Percentiles rank a stretch among this genome's conserved stretches.
Conservation (phyloP, 2,113 vertebrate genomes). For the Mustela nigripes region DNA sequence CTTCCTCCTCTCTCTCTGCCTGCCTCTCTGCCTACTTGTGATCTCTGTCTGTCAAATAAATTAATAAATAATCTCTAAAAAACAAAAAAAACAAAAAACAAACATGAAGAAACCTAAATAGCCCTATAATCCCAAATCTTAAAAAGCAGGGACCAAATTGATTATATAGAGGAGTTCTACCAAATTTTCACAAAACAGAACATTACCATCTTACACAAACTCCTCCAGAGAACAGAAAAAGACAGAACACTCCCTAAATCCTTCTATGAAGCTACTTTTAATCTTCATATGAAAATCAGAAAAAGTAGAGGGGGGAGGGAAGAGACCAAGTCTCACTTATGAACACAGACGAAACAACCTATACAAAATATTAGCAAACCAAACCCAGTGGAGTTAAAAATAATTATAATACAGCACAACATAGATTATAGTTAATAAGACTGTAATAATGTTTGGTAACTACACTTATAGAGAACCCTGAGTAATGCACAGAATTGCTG, state of each 20-base stretch:
- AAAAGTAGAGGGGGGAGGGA: background rate
- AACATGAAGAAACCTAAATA: background rate
- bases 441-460: background rate
- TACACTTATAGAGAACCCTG: background rate
- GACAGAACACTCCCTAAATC: background rate
- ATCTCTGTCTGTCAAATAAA: too few species aligned
- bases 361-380: background rate
- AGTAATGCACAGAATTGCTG: background rate
- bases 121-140: background rate
- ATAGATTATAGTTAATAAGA: background rate
- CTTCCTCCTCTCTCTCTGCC: too few species aligned
- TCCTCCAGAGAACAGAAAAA: constrained; percentile 10
- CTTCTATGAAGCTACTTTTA: background rate
- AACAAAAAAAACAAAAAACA: too few species aligned
- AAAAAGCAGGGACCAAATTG: background rate
- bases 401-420: background rate
- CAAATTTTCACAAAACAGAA: background rate
- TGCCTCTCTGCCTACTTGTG: too few species aligned
- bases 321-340: background rate
- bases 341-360: background rate
- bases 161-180: background rate
- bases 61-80: too few species aligned
- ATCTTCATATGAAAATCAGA: background rate
- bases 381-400: background rate
- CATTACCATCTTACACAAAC: background rate